Base-by-base conservation (phyloP, 64 coral and sea anemone species). In the Acropora tenuis region DNA sequence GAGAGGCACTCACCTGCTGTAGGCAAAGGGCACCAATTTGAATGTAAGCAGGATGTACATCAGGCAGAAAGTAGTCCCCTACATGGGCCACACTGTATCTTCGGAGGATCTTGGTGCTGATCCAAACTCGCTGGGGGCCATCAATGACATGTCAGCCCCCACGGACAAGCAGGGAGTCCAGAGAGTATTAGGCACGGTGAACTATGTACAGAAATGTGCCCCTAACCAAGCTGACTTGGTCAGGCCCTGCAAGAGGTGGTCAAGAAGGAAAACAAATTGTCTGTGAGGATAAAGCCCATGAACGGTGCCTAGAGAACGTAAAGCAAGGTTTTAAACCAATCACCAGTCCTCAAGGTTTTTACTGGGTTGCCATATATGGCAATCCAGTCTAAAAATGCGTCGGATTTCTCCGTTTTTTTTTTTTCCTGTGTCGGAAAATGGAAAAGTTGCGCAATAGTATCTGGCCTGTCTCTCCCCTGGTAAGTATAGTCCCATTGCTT, bases 1-100 rank as follows among this genome's bases (percentile, higher is more conserved):
- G 82, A 93, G 86, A 86, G 8, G 76, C 88, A 48, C 61, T 93
- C 17, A 55, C 69, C 78, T 57, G 86, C 49, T 83, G 91, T 61
- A 76, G 58, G 43, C 53, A 82, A 94, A 89, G 59, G 79, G 92
- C 30, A 69, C 89, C 17, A 94, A 89, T 86, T 41, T 94, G 48
- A 94, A 94, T 79, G 73, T 12, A 17, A 46, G 67, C 12, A 75
- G 76, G 74, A 77, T 88, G 49, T 15, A 66, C 40, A 58, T 75
- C 16, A 76, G 42, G 41, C 48, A 75, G 61, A 48, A 76, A 47
- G n/a, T 63, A 89, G 87, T 89, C 52, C 0, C 0, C 52, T 42
- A 67, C 76, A 78, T 60, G 73, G 87, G 87, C 19, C 73, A 89
- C 50, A 41, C 53, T 5, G 30, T 88, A 49, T 75, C 71, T 3